Conservation (phyloP, 2,888 invertebrate species). For the Ormyrus nitidulus region DNA sequence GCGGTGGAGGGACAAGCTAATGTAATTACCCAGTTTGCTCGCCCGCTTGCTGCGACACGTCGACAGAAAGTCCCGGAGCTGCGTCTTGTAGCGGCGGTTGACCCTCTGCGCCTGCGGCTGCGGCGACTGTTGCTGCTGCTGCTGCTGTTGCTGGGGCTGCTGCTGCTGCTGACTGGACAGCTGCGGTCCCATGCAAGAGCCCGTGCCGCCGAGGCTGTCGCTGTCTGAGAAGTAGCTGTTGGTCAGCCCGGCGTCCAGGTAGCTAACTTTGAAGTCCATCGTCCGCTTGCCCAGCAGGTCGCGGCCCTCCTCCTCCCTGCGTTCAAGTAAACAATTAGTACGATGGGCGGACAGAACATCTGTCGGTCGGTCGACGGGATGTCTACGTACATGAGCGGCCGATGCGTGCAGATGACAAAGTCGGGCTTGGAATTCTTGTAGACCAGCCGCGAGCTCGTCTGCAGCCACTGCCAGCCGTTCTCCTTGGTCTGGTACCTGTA, state of each 20-base stretch:
- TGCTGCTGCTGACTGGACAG: conserved; percentile 76
- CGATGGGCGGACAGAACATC: background rate
- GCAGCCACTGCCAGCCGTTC: conserved; percentile 97
- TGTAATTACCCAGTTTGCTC: conserved; percentile 43
- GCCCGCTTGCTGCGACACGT: conserved; percentile 90
- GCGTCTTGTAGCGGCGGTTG: conserved; percentile 91
- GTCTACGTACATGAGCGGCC: conserved; percentile 93
- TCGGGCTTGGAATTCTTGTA: conserved; percentile 99
- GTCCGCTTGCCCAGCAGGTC: conserved; percentile 98
- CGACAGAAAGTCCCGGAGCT: conserved; percentile 93
- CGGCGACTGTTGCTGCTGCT: conserved; percentile 38
- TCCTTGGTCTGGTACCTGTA: conserved; percentile 97
- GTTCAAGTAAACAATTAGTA: background rate
- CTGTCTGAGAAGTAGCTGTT: conserved; percentile 93
- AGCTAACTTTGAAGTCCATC: conserved; percentile 99
- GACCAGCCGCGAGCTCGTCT: conserved; percentile 96
- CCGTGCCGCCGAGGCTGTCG: conserved; percentile 82
- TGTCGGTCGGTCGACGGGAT: background rate
- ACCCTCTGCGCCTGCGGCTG: conserved; percentile 50
- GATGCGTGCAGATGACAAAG: conserved; percentile 98
- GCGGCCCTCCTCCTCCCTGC: conserved; percentile 98
- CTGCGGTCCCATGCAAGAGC: conserved; percentile 77
- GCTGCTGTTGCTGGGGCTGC: conserved; percentile 18
- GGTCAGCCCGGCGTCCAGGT: conserved; percentile 94
- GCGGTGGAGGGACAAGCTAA: background rate